Conservation (phyloP, 2,888 invertebrate genomes). For the Hypercompe scribonia region DNA sequence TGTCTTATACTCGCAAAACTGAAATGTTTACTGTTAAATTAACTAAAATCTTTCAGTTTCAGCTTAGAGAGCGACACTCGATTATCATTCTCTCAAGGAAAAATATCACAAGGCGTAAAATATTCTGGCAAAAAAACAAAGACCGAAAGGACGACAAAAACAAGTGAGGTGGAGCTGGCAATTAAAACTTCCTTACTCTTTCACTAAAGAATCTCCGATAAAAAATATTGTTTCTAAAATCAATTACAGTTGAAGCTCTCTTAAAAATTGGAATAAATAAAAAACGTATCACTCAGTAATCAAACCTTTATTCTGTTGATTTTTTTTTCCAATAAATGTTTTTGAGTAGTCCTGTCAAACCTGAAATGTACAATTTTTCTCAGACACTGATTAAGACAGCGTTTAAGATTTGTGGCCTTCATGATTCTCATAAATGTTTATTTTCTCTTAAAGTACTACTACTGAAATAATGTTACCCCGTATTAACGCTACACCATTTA, state of each 20-base stretch:
- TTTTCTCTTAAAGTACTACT: conserved; percentile 34
- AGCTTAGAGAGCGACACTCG: background rate
- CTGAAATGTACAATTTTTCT: conserved; percentile 49
- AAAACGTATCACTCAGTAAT: background rate
- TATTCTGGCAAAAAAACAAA: background rate
- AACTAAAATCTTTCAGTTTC: no score
- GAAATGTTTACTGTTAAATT: no score
- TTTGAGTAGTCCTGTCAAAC: conserved; percentile 25
- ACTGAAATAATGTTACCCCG: background rate
- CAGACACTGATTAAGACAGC: conserved; percentile 61
- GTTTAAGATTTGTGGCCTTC: conserved; percentile 61
- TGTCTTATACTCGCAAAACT: background rate
- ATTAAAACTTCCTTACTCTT: background rate
- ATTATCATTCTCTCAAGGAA: background rate
- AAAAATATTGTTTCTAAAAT: background rate
- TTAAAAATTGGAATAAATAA: background rate
- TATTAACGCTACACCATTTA: background rate
- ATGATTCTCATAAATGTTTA: conserved; percentile 54
- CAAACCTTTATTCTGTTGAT: conserved; percentile 33
- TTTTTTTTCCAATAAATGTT: conserved; percentile 25
- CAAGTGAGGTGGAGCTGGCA: background rate
- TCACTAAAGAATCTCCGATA: background rate
- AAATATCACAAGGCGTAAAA: background rate
- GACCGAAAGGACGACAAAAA: background rate
- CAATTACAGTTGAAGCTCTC: background rate